Conservation (phyloP, 2,888 invertebrate species). For the Thyatira batis region DNA sequence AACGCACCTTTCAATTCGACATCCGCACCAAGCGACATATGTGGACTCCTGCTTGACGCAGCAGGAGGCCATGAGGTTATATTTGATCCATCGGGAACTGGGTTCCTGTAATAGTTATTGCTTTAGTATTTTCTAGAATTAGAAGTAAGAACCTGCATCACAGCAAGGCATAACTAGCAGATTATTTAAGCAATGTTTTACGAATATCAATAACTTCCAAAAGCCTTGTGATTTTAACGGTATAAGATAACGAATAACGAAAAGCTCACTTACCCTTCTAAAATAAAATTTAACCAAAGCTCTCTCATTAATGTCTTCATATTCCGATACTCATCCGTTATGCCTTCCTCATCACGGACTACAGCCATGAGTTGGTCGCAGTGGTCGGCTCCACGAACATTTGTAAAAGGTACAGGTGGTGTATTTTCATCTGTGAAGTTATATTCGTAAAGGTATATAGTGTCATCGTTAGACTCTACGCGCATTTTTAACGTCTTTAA, state of each 20-base stretch:
- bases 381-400: too few species aligned
- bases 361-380: too few species aligned
- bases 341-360: too few species aligned
- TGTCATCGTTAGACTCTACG: slow-evolving; percentile 30
- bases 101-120: slow-evolving; percentile 8
- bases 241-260: too few species aligned
- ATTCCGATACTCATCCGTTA: too few species aligned
- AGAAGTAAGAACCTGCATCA: too few species aligned
- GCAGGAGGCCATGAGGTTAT: slow-evolving; percentile 42
- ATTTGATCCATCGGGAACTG: slow-evolving; percentile 32
- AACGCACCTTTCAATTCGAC: slow-evolving; percentile 31
- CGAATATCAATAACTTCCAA: too few species aligned
- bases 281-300: too few species aligned
- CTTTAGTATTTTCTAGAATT: too few species aligned
- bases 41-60: slow-evolving; percentile 25
- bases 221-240: too few species aligned
- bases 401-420: too few species aligned
- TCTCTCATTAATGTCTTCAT: too few species aligned
- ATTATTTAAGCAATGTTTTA: neutral
- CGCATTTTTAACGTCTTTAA: slow-evolving; percentile 37
- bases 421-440: slow-evolving; percentile 38
- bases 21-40: slow-evolving; percentile 41
- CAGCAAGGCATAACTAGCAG: neutral
- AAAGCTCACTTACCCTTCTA: slow-evolving; percentile 39
- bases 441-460: slow-evolving; percentile 53